Base-by-base conservation (phyloP, 2,888 invertebrate genomes). In the Merodon equestris region DNA sequence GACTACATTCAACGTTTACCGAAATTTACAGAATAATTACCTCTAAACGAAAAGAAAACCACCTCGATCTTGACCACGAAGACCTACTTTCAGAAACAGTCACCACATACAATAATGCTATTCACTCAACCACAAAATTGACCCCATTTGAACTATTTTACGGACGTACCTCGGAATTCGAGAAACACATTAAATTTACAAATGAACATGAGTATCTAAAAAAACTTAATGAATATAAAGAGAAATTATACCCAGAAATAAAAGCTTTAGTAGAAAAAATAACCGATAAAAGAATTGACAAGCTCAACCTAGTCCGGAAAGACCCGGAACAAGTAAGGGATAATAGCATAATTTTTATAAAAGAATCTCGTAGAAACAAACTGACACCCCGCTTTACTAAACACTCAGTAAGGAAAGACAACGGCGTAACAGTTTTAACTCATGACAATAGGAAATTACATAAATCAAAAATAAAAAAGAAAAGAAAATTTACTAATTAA, bases 81-180 rank as follows among this genome's bases (percentile, higher is more conserved):
- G 53, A 53, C 10, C 36, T 53, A 12, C 17, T 53, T 5, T 12
- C 19, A 13, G 53, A 53, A 38, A 38, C 53, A 1, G 10, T 53
- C 5, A 53, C 15, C 38, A 53, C 53, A 9, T 53, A 53, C n/a
- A 53, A 53, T 7, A 53, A 53, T 7, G 36, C 53, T 13, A 18
- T 40, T 12, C 54, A 17, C 17, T 40, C 54, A 2, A 18, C 12
- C 15, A 54, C 18, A 18, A 38, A 54, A 17, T 38, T 54, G 1
- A 54, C 38, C 40, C 54, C 54, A n/a, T 40, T 54, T 38, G 51
- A 51, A 15, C 36, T 51, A 36, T 51, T 51, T 34, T 51, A 51
- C 13, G 51, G 36, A 1, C 27, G 36, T 0, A 51, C 36, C 12
- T 36, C 27, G 14, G 19, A 36, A 14, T 51, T 51, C 36, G 34